phyloP scores from a whole-genome alignment of 92 coral and sea anemone genomes.

The Muricea muricata region DNA sequence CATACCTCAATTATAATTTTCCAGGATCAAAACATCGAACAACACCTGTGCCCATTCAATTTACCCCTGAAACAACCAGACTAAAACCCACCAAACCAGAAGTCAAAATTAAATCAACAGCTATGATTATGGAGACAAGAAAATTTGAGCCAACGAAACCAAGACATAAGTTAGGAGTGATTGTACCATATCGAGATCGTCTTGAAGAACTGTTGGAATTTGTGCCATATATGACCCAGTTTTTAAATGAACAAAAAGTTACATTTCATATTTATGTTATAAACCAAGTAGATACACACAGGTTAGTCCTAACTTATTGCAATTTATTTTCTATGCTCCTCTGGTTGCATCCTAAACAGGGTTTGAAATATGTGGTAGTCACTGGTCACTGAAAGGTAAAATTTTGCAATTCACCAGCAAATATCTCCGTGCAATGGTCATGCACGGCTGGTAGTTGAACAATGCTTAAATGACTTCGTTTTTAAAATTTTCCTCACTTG shows the following conservation, averaged over 20 bases:
- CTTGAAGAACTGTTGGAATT: conserved; percentile 94
- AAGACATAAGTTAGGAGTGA: conserved; percentile 90
- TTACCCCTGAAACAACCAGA: neutral
- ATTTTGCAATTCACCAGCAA: no score
- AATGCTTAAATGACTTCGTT: no score
- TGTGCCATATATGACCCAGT: conserved; percentile 95
- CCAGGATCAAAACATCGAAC: neutral
- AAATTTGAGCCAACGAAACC: neutral
- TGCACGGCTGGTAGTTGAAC: no score
- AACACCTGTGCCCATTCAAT: neutral
- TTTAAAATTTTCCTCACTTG: no score
- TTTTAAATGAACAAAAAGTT: conserved; percentile 83
- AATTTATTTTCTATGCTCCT: neutral
- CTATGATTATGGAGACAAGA: neutral
- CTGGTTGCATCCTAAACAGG: no score
- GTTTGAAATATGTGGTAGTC: no score
- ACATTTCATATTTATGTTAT: conserved; percentile 79
- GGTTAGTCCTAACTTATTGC: conserved; percentile 55
- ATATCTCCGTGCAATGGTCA: no score
- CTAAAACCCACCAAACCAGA: neutral
- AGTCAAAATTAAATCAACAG: neutral
- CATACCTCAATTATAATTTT: neutral
- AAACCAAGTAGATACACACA: conserved; percentile 94
- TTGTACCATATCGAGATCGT: conserved; percentile 93
- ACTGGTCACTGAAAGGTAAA: no score